Evolutionary conservation across 2,113 vertebrate genomes (phyloP).

Genomic region (Nanorana parkeri): DNA sequence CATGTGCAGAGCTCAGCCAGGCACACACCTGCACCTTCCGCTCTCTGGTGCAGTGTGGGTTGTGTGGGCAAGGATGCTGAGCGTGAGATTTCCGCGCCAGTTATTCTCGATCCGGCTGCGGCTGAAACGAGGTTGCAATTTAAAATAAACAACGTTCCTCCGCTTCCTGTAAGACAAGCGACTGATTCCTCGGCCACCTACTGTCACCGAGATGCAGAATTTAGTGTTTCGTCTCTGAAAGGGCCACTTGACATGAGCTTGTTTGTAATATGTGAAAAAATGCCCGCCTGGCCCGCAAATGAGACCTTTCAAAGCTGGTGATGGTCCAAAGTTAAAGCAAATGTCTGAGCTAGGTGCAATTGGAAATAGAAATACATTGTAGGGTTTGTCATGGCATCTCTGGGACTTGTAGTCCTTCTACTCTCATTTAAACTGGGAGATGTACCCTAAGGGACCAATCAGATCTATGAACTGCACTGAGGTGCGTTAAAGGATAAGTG

Average conservation of each 20-base stretch:
- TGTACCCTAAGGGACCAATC: too few relatives aligned
- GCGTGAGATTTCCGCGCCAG: slow-evolving; percentile 42
- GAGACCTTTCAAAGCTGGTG: background rate
- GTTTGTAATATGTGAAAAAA: too few relatives aligned
- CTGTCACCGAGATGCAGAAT: background rate
- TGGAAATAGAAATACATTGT: too few relatives aligned
- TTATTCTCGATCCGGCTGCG: slow-evolving; percentile 3
- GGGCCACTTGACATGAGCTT: too few relatives aligned
- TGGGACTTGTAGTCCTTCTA: too few relatives aligned
- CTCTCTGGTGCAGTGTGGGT: background rate
- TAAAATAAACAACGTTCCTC: slow-evolving; percentile 5
- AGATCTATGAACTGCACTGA: too few relatives aligned
- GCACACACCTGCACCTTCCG: slow-evolving; percentile 23
- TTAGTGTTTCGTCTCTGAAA: too few relatives aligned
- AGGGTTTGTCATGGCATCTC: too few relatives aligned
- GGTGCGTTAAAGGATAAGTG: too few relatives aligned
- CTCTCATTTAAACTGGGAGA: too few relatives aligned
- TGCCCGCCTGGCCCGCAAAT: background rate
- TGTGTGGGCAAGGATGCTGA: background rate
- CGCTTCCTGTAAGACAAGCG: slow-evolving; percentile 27
- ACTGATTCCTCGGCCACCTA: background rate
- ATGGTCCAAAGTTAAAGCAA: background rate
- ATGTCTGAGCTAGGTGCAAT: too few relatives aligned
- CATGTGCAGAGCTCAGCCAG: background rate
- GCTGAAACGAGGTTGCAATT: background rate